Conservation (phyloP, 23 tunicate species). For the Ciona savignyi region DNA sequence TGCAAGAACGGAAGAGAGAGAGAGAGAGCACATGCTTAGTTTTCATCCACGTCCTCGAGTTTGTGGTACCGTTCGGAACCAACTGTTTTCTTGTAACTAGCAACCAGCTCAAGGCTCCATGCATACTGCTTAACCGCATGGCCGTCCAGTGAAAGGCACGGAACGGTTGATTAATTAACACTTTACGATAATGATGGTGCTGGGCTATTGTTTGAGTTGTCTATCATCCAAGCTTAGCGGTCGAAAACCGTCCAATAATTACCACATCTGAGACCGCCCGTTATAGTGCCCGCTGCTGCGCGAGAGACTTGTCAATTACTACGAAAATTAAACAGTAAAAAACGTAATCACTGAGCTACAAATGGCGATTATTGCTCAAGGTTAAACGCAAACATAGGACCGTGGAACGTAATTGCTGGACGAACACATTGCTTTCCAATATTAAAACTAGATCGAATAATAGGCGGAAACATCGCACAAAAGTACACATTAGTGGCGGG, state of each 20-base stretch:
- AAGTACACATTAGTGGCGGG: background rate
- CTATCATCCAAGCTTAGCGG: constrained; percentile 27
- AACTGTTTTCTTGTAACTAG: too few relatives aligned
- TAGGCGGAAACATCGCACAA: background rate
- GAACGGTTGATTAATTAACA: constrained; percentile 1
- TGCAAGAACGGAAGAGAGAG: background rate
- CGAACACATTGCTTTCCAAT: background rate
- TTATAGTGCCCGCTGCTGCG: background rate
- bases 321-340: background rate
- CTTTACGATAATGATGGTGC: constrained; percentile 2
- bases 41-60: background rate
- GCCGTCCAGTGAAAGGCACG: constrained; percentile 14
- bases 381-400: background rate
- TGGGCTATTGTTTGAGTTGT: constrained; percentile 18
- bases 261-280: background rate
- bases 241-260: background rate
- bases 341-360: background rate
- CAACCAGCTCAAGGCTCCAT: too few relatives aligned
- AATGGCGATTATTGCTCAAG: background rate
- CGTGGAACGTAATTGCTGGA: background rate
- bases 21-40: background rate
- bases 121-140: constrained; percentile 8
- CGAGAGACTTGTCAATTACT: background rate
- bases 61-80: background rate
- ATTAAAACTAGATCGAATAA: background rate